Base-by-base conservation (phyloP, 2,113 vertebrate genomes). In the Elachura formosa region DNA sequence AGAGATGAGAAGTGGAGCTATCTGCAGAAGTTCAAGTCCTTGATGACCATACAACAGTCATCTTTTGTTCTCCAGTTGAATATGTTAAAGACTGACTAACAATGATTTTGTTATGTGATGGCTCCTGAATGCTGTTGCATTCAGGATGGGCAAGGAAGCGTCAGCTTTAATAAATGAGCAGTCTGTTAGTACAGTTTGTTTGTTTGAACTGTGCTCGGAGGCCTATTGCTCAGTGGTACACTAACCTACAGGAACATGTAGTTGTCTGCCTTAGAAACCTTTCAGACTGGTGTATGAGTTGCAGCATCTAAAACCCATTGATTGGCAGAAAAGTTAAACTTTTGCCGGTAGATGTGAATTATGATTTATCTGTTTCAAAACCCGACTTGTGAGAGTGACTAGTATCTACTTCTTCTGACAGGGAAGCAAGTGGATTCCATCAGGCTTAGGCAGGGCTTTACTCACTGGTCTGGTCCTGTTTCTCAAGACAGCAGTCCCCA, bases 81-180 rank as follows among this genome's bases (percentile, higher is more conserved):
- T 89, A 64, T 54, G 43, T 71, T 55, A 88, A 80, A 63, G 61
- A 59, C 62, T 62, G 61, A 31, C 69, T 82, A 90, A 95, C 87
- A 94, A 72, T 94, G 91, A 51, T 58, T 89, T 83, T 72, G 33
- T 95, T 92, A 87, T 95, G 74, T 87, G 69, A 62, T 87, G 78
- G 45, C 61, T 96, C 31, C 79, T 9, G 26, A 94, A 79, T 84
- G 52, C 29, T 66, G 34, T 81, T 80, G 92, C 78, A 78, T 87
- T n/a, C n/a, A n/a, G n/a, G 89, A 91, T 87, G 73, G 87, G 77
- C 77, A 86, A 23, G 55, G 56, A 91, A 93, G 41, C 4, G 19
- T 91, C 82, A 83, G 48, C 36, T 91, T 96, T 93, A 96, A 92
- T 95, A 92, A 92, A 84, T 56, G 75, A 33, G 54, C 24, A 49